A percentile compares a stretch with the other conserved stretches of the same genome.
Conservation (phyloP, 2,888 invertebrate genomes). For the Plemyria rubiginata region DNA sequence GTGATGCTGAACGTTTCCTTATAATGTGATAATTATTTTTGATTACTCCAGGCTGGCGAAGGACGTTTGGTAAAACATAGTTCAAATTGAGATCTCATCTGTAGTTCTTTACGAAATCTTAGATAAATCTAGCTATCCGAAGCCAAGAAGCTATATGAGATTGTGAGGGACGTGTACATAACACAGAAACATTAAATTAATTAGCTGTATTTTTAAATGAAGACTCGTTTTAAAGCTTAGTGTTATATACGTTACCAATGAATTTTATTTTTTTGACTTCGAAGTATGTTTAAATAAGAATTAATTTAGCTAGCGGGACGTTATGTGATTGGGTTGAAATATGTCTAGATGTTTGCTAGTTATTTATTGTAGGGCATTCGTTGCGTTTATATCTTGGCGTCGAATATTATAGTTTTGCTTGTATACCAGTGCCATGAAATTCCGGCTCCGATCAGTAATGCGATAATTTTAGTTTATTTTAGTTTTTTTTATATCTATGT, state of each 20-base stretch:
- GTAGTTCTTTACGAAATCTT: slow-evolving; percentile 77
- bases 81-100: slow-evolving; percentile 84
- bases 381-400: slow-evolving; percentile 24
- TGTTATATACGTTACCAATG: slow-evolving; percentile 81
- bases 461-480: slow-evolving; percentile 22
- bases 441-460: slow-evolving; percentile 24
- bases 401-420: slow-evolving; percentile 25
- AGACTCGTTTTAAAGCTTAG: slow-evolving; percentile 73
- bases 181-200: slow-evolving; percentile 36
- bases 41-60: slow-evolving; percentile 64
- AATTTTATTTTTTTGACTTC: slow-evolving; percentile 71
- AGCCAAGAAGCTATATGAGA: slow-evolving; percentile 80
- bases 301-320: slow-evolving; percentile 34
- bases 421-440: slow-evolving; percentile 32
- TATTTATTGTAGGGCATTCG: slow-evolving; percentile 40
- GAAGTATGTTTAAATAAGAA: slow-evolving; percentile 48
- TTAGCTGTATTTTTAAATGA: slow-evolving; percentile 55
- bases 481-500: slow-evolving; percentile 1
- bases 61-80: slow-evolving; percentile 76
- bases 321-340: slow-evolving; percentile 33
- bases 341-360: slow-evolving; percentile 35
- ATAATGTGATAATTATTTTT: slow-evolving; percentile 78
- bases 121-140: slow-evolving; percentile 77
- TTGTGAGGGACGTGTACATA: slow-evolving; percentile 57
- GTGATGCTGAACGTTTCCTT: slow-evolving; percentile 64